Percentiles rank a stretch among this genome's conserved stretches.
Evolutionary conservation across 2,888 invertebrate species (phyloP).

Genomic region (Lasioglossum vierecki): DNA sequence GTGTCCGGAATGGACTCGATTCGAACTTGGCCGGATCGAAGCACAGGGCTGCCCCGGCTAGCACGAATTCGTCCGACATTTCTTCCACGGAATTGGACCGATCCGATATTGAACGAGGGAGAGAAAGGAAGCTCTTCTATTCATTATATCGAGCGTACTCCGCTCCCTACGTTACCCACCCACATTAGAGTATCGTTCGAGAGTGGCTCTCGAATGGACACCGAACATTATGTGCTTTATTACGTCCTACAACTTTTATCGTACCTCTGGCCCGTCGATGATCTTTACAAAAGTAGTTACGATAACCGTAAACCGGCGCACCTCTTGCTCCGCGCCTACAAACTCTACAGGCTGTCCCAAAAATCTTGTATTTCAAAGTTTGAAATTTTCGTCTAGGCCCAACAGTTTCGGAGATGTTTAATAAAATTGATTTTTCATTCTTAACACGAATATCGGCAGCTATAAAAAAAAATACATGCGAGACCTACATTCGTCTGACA

Average conservation of each 20-base stretch:
- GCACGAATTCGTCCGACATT: constrained; percentile 28
- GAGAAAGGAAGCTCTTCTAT: constrained; percentile 20
- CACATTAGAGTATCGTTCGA: constrained; percentile 2
- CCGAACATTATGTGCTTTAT: not conserved
- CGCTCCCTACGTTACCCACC: constrained; percentile 6
- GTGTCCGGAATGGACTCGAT: constrained; percentile 25
- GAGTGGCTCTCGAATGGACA: not conserved
- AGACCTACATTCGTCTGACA: no score
- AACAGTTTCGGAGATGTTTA: no score
- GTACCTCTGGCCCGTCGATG: not conserved
- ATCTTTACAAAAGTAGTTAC: not conserved
- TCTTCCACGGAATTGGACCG: constrained; percentile 23
- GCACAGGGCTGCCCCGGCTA: not conserved
- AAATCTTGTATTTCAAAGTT: no score
- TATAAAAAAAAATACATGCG: no score
- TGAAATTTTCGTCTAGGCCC: no score
- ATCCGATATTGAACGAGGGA: constrained; percentile 10
- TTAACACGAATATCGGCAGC: no score
- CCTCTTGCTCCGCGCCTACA: not conserved
- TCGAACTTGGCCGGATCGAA: constrained; percentile 49
- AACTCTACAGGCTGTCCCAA: not conserved
- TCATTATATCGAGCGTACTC: constrained; percentile 37
- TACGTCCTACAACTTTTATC: constrained; percentile 11
- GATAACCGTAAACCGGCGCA: not conserved
- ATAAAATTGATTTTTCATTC: no score